Evolutionary conservation across 2,797 vertebrate species (phyloP).

Genomic region (Scleropages formosus): DNA sequence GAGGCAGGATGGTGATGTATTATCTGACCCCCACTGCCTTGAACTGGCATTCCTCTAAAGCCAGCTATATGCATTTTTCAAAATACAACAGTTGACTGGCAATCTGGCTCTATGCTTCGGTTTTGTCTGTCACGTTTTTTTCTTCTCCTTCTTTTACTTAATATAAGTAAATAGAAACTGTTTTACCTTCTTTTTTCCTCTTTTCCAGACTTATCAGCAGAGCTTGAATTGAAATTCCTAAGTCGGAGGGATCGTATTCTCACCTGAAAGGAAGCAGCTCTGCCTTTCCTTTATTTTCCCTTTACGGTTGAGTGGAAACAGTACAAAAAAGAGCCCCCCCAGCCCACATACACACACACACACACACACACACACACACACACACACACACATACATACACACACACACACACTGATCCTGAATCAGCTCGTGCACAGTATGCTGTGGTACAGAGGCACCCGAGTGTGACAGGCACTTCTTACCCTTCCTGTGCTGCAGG

Average conservation of each 20-base stretch:
- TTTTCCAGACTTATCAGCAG: constrained; percentile 40
- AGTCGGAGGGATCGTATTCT: constrained; percentile 33
- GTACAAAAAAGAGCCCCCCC: constrained; percentile 38
- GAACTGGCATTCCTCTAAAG: constrained; percentile 34
- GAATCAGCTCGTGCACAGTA: constrained; percentile 62
- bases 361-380: too few species aligned
- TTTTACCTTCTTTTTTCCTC: constrained; percentile 39
- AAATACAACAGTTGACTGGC: constrained; percentile 41
- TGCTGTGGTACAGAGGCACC: constrained; percentile 53
- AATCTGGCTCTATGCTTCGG: constrained; percentile 47
- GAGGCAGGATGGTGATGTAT: constrained; percentile 21
- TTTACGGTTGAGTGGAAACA: constrained; percentile 45
- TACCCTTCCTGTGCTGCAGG: constrained; percentile 16
- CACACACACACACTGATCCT: constrained; percentile 57
- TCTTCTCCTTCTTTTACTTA: constrained; percentile 34
- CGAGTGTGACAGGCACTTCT: constrained; percentile 63
- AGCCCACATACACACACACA: too few species aligned
- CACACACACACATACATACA: too few species aligned
- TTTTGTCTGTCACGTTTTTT: constrained; percentile 44
- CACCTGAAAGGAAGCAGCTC: constrained; percentile 39
- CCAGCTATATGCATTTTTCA: constrained; percentile 36
- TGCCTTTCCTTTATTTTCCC: constrained; percentile 38
- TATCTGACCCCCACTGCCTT: constrained; percentile 28
- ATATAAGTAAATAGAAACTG: constrained; percentile 18
- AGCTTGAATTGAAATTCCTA: constrained; percentile 46